Base-by-base conservation (phyloP, 2,113 vertebrate genomes). In the Erythrocercus mccallii region DNA sequence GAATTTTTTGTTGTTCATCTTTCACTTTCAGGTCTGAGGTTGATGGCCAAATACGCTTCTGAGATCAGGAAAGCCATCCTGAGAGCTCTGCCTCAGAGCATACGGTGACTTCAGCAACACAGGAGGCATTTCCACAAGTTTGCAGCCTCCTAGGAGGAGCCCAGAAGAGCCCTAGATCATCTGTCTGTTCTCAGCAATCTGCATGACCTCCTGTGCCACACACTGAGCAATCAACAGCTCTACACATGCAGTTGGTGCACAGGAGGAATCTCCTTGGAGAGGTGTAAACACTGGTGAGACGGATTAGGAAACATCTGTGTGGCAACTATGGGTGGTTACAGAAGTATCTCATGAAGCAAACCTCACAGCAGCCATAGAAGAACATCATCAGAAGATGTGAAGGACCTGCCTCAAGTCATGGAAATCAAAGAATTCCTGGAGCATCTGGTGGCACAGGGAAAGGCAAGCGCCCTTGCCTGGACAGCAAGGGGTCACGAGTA, bases 401-500 rank as follows among this genome's bases (percentile, higher is more conserved):
- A 73, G 69, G 71, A 86, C 10, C 33, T 81, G 19, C 51, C 57
- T 81, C 64, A 74, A 82, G 23, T 68, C 45, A 58, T 28, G 38
- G 40, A 71, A 79, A 68, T 40, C 64, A 68, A 30, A 72, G 88
- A 81, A 80, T 73, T 94, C 54, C 70, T 84, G 38, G 74, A 81
- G 83, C 69, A 93, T 96, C 81, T 96, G 83, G 65, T 94, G 51
- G 94, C 89, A 85, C 1, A 0, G 93, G 60, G 50, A 89, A 94
- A 86, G 94, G 35, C 8, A 22, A 86, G 72, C 7, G 6, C 69
- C 81, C 61, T 92, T 90, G 82, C 42, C 88, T 88, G 82, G 94
- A 95, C 96, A 97, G 89, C 80, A 64, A 94, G 92, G 78, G 95
- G 96, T 98, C 97, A 97, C 53, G 77, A 96, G 96, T 20, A 95